phyloP scores from a whole-genome alignment of 2,888 invertebrate species.

The Aleiodes testaceus region DNA sequence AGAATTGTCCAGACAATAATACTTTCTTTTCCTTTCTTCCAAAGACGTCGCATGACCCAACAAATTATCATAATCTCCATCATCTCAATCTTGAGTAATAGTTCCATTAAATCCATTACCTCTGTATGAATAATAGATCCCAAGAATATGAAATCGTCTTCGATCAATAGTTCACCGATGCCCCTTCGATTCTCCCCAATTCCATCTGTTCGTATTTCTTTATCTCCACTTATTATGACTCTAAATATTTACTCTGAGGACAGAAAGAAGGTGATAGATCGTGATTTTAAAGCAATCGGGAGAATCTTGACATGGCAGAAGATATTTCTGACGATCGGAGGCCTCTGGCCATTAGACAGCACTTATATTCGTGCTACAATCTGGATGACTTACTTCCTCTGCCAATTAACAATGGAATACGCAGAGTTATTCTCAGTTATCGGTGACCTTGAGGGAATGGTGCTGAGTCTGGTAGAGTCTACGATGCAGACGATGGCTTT shows the following conservation, averaged over 20 bases:
- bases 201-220: background rate
- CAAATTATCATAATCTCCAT: background rate
- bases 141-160: background rate
- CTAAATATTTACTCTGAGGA: background rate
- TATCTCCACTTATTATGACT: background rate
- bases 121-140: slow-evolving; percentile 3
- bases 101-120: background rate
- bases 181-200: background rate
- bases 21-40: too few relatives aligned
- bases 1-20: too few relatives aligned
- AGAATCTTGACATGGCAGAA: slow-evolving; percentile 47
- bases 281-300: slow-evolving; percentile 41
- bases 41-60: background rate
- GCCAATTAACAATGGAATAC: slow-evolving; percentile 50
- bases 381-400: slow-evolving; percentile 48
- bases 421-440: slow-evolving; percentile 46
- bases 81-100: background rate
- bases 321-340: slow-evolving; percentile 49
- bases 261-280: slow-evolving; percentile 32
- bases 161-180: slow-evolving; percentile 16
- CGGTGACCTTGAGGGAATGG: slow-evolving; percentile 45
- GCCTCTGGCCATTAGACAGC: slow-evolving; percentile 50
- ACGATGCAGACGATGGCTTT: slow-evolving; percentile 52
- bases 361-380: slow-evolving; percentile 48
- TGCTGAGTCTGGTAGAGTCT: slow-evolving; percentile 49